Conservation (phyloP, 1,140 invertebrate genomes). For the Aphelenchoides fujianensis region DNA sequence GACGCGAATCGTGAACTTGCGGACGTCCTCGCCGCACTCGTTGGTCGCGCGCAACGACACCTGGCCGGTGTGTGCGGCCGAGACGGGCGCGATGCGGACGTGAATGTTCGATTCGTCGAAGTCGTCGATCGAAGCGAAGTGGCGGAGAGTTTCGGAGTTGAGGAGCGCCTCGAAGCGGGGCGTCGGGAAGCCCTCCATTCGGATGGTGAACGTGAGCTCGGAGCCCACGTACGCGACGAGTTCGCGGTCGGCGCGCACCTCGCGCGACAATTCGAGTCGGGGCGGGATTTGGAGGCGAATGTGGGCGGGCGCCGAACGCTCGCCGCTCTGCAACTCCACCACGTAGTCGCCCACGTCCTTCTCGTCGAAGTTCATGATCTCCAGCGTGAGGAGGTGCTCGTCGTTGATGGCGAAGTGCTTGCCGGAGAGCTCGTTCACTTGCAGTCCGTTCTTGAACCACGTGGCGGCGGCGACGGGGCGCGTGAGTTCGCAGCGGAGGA, state of each 20-base stretch:
- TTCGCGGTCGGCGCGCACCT: slow-evolving; percentile 12
- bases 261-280: slow-evolving; percentile 4
- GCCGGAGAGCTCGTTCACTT: slow-evolving; percentile 50
- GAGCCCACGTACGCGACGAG: slow-evolving; percentile 39
- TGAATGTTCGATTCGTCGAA: slow-evolving; percentile 29
- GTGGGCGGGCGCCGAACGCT: slow-evolving; percentile 36
- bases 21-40: slow-evolving; percentile 37
- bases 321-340: slow-evolving; percentile 32
- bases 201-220: slow-evolving; percentile 44
- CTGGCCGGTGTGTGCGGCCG: slow-evolving; percentile 25
- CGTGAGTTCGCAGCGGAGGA: slow-evolving; percentile 45
- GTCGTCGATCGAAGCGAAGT: slow-evolving; percentile 27
- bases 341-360: slow-evolving; percentile 54
- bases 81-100: slow-evolving; percentile 18
- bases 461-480: slow-evolving; percentile 27
- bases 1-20: slow-evolving; percentile 41
- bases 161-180: slow-evolving; percentile 34
- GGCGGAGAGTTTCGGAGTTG: slow-evolving; percentile 28
- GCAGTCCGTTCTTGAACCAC: slow-evolving; percentile 53
- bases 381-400: slow-evolving; percentile 36
- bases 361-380: slow-evolving; percentile 58
- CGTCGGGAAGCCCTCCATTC: slow-evolving; percentile 31
- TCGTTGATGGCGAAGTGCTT: slow-evolving; percentile 51
- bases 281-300: background rate
- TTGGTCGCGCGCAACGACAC: slow-evolving; percentile 36